Base-by-base conservation (phyloP, 92 coral and sea anemone genomes). In the Actinernus sp. region DNA sequence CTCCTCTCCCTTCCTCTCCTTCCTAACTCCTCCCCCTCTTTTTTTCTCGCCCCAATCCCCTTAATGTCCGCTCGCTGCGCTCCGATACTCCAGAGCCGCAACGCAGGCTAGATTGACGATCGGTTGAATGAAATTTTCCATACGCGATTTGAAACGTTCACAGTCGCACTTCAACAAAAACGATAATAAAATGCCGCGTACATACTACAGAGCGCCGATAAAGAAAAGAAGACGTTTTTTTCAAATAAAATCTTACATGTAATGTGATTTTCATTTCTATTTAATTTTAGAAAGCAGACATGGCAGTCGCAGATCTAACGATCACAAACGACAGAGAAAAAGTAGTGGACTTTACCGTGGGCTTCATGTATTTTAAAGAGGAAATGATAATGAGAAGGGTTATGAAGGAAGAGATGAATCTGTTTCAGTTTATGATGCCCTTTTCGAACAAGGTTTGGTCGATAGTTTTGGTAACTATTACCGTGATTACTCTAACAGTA, bases 391-490 rank as follows among this genome's bases (percentile, higher is more conserved):
- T 84, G 71, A 80, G 75, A 30, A 74, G 74, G 49, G 33, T 18
- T 25, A 16, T 51, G 11, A 49, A 38, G 0, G 78, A 61, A 27
- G 66, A 49, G 2, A 33, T 43, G 18, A 51, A 72, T 45, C 72
- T 57, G 12, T 22, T 85, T 2, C 86, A 63, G 37, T 89, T 89
- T 48, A 49, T 79, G 88, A 31, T 53, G 43, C 96, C 96, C 0
- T 89, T 79, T 46, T 37, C 81, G 2, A 39, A 25, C 0, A 49
- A n/a, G 4, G 96, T 89, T 10, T 89, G 96, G 96, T 8, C 59
- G 1, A 40, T 76, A 56, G 36, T 76, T 26, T 24, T 89, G 27
- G 69, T 44, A 0, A 21, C 66, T 8, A 43, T 86, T 20, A 44
- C 55, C 7, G 26, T 62, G 13, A 62, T 71, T 9, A 47, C 88